phyloP scores from a whole-genome alignment of 2,113 vertebrate species.

The Laticauda laticaudata region DNA sequence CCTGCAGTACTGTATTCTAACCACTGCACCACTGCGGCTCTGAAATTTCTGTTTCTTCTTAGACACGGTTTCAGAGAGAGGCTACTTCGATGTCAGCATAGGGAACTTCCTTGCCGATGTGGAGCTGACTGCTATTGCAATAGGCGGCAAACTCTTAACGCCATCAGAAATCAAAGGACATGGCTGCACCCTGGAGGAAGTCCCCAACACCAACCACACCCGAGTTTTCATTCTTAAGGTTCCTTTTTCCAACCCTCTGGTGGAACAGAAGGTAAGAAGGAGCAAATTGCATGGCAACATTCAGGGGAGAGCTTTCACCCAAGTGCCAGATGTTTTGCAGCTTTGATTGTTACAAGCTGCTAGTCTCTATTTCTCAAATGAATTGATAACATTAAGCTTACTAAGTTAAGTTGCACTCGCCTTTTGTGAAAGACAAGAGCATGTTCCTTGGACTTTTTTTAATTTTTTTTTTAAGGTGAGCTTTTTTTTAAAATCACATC shows the following conservation, averaged over 20 bases:
- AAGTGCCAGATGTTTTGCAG: background rate
- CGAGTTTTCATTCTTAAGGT: constrained; percentile 28
- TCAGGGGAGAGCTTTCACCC: background rate
- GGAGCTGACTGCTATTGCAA: background rate
- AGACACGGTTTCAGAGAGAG: constrained; percentile 21
- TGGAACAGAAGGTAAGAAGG: constrained; percentile 29
- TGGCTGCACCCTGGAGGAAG: background rate
- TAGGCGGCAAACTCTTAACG: background rate
- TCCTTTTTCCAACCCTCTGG: constrained; percentile 25
- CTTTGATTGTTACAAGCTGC: background rate
- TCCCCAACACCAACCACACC: constrained; percentile 11
- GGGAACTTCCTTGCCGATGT: constrained; percentile 45
- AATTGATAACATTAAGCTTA: background rate
- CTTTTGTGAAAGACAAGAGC: background rate
- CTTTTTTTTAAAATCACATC: background rate
- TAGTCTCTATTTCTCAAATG: background rate
- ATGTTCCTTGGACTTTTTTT: background rate
- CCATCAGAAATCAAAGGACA: background rate
- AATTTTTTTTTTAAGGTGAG: background rate
- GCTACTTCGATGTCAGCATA: constrained; percentile 40
- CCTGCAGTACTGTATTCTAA: too few relatives aligned
- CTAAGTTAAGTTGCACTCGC: background rate
- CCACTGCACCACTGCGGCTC: background rate
- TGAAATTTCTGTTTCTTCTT: background rate
- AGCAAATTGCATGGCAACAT: accelerated